Base-by-base conservation (phyloP, 2,113 vertebrate genomes). In the Acanthisitta chloris region DNA sequence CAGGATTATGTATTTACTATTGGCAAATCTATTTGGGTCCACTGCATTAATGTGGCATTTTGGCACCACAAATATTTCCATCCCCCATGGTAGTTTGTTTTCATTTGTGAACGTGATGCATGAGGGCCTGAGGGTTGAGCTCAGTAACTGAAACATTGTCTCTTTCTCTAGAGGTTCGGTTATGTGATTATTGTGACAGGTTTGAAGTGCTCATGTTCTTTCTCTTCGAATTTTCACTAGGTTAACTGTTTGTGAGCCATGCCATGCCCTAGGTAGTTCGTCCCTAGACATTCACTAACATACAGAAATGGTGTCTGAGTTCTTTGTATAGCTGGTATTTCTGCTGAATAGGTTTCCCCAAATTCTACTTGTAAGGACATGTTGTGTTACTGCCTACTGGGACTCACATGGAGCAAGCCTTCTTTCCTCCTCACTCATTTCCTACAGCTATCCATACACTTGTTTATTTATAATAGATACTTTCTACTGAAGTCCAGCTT, bases 181-280 rank as follows among this genome's bases (percentile, higher is more conserved):
- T 95, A 88, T 92, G 71, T 95, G 94, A 96, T 96, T 97, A 94
- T 92, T 96, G 90, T 97, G 96, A 96, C 92, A 95, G 94, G 67
- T 95, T 94, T 95, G 92, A 96, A 96, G 90, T 77, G 82, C 76
- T 94, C 58, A 7, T 86, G 67, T 90, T 94, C 90, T 54, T 92
- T 95, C 66, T 70, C 67, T 93, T 93, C 77, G 86, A 86, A 92
- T 96, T 97, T 94, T 93, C 82, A 31, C 42, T 73, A 52, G 42
- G 46, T 97, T 97, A 96, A 96, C 95, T 86, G 67, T 95, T 96
- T 94, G 88, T 93, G 82, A 95, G 54, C 88, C 51, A 18, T 73
- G n/a, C 76, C 29, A 31, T 95, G 24, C 58, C 82, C 79, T 69
- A 42, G 66, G 73, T 65, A 84, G 58, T 91, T 62, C 38, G 38